Evolutionary conservation across 2,888 invertebrate genomes (phyloP), one percentile per base, ranked within the genome.

Genomic region (Xylota sylvarum): DNA sequence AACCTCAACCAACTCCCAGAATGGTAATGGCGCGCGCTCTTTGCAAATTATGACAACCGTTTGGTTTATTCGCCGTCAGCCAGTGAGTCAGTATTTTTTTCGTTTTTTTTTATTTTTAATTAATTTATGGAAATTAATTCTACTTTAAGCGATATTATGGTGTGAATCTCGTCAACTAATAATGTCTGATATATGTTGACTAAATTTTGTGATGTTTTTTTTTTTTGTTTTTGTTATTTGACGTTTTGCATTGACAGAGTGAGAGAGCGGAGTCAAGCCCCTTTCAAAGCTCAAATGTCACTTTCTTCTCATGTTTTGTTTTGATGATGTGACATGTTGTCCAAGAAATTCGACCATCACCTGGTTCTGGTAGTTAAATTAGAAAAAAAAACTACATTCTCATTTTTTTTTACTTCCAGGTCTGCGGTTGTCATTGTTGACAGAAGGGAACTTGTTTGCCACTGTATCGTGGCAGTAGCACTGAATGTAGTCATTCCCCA

Each of bases 101-200:
- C 2, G 2, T 23, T 23, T 23, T 23, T 23, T 23, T 23, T 23
- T 23, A 3, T 23, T 48, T 60, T 65, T 67, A 74, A 76, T 85
- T 76, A 80, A 85, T 80, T 70, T 67, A 80, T 80, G 80, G 50
- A 80, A 80, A 85, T 85, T 56, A 46, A 80, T 85, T 85, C 76
- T 67, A 69, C 56, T 64, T 50, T 58, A 35, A 43, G 19, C 50
- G 37, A 17, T 62, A 17, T 70, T 52, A 6, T 14, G 6, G 43
- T 43, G 52, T 50, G 62, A 55, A 69, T 64, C 17, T 70, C 19
- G 46, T 48, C 67, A 67, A 43, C 35, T 56, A 55, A 72, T 70
- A 43, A 43, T 14, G 65, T 72, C 58, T 52, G 23, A 72, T 65
- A 64, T 58, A 52, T 43, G 64, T 43, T 62, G 40, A 55, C 19